Percentiles rank a stretch among this genome's conserved stretches.
Conservation (phyloP, 2,113 vertebrate genomes). For the Chamaetylas fuelleborni region DNA sequence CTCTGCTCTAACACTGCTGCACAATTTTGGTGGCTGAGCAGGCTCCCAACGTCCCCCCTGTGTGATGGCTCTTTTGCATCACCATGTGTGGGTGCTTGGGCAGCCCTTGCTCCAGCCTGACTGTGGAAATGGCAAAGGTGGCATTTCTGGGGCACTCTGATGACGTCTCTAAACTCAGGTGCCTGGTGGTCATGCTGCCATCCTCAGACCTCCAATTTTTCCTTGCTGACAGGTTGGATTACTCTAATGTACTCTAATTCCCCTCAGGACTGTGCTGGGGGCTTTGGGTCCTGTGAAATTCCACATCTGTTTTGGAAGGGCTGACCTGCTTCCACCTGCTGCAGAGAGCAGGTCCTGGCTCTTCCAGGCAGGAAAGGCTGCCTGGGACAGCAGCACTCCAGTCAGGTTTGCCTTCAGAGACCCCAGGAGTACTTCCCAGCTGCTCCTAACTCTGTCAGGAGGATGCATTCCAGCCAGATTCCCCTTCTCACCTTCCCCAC, state of each 20-base stretch:
- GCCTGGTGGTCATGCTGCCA: background rate
- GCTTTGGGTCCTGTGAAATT: background rate
- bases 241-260: background rate
- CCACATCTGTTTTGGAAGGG: background rate
- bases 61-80: rapidly evolving
- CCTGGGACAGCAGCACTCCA: background rate
- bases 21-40: background rate
- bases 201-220: background rate
- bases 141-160: background rate
- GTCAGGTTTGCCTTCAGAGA: background rate
- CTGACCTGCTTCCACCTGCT: background rate
- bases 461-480: background rate
- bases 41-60: background rate
- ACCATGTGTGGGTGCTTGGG: rapidly evolving
- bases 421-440: rapidly evolving
- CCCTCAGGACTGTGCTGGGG: no score
- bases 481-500: background rate
- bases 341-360: background rate
- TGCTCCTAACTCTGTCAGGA: background rate
- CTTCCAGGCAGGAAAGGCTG: background rate
- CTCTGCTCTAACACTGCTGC: background rate
- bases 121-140: background rate
- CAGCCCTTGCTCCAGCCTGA: background rate
- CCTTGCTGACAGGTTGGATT: background rate
- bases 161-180: background rate